A percentile compares a stretch with the other conserved stretches of the same genome.
These are phyloP conservation scores for Apodemia hepburni DNA, from an alignment of 2,888 invertebrate genomes.

Conservation along the genomic window DNA sequence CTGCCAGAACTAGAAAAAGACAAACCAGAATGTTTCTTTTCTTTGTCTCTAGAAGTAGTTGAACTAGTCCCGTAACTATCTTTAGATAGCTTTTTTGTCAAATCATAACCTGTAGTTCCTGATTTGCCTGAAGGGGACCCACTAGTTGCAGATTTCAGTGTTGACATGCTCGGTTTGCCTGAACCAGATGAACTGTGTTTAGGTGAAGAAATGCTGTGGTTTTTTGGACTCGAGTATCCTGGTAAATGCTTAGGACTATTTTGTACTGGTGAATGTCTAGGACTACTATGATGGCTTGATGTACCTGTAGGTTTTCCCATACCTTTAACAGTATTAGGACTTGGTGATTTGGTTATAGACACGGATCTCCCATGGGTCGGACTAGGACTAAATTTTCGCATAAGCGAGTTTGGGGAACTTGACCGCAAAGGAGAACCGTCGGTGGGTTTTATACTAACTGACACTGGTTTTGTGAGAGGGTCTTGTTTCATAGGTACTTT, in stretches of 20 bases:
- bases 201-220: slow-evolving; percentile 89
- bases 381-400: slow-evolving; percentile 86
- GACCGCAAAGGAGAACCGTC: slow-evolving; percentile 82
- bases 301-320: slow-evolving; percentile 72
- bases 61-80: slow-evolving; percentile 66
- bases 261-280: slow-evolving; percentile 88
- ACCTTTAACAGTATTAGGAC: slow-evolving; percentile 63
- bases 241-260: slow-evolving; percentile 88
- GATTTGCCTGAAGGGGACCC: slow-evolving; percentile 84
- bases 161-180: slow-evolving; percentile 94
- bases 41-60: slow-evolving; percentile 71
- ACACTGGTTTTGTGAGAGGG: slow-evolving; percentile 84
- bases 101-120: slow-evolving; percentile 73
- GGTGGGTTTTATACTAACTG: slow-evolving; percentile 86
- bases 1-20: slow-evolving; percentile 77
- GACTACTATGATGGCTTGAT: slow-evolving; percentile 82
- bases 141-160: slow-evolving; percentile 89
- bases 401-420: slow-evolving; percentile 83
- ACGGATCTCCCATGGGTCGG: slow-evolving; percentile 84
- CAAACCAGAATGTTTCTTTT: slow-evolving; percentile 75
- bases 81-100: slow-evolving; percentile 77
- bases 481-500: slow-evolving; percentile 89
- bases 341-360: slow-evolving; percentile 82
- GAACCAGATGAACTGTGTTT: slow-evolving; percentile 87
- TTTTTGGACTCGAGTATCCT: slow-evolving; percentile 88